Evolutionary conservation across 2,113 vertebrate genomes (phyloP), one percentile per base, ranked within the genome.

Genomic region (Sisor rabdophorus): DNA sequence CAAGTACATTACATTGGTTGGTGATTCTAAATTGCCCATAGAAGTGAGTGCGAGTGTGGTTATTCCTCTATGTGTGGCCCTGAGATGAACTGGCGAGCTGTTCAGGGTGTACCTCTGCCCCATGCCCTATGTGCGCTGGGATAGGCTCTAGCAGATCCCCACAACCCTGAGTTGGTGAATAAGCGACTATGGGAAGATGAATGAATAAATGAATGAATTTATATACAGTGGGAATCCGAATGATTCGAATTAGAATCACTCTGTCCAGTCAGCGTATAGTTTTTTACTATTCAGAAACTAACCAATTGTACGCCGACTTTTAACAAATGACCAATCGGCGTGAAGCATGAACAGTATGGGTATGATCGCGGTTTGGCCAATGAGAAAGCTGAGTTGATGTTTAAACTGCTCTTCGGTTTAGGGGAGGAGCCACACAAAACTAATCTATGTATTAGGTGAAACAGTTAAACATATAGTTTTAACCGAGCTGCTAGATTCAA

Each of bases 161-260:
- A n/a, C n/a, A n/a, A n/a, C n/a, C n/a, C n/a, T n/a, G n/a, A n/a
- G n/a, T n/a, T n/a, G n/a, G n/a, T n/a, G n/a, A n/a, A n/a, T n/a
- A n/a, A n/a, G n/a, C n/a, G n/a, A n/a, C n/a, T n/a, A n/a, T n/a
- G n/a, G n/a, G n/a, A n/a, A n/a, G n/a, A n/a, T n/a, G n/a, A n/a
- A n/a, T n/a, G n/a, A n/a, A n/a, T n/a, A n/a, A n/a, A n/a, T n/a
- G n/a, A n/a, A n/a, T n/a, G n/a, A 36, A 36, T 36, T 4, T 82
- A 76, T 90, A 89, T 91, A 88, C 89, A n/a, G 0, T 19, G 0
- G 28, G 8, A 17, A 52, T 61, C 87, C 88, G 88, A 90, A 87
- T 89, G 90, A 88, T 93, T 93, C 90, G 89, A 93, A 93, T 91
- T 82, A 10, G 85, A 71, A 64, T 87, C 16, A 75, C 77, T 48